Conservation (phyloP, 2,113 vertebrate genomes). For the Todiramphus saurophagus region DNA sequence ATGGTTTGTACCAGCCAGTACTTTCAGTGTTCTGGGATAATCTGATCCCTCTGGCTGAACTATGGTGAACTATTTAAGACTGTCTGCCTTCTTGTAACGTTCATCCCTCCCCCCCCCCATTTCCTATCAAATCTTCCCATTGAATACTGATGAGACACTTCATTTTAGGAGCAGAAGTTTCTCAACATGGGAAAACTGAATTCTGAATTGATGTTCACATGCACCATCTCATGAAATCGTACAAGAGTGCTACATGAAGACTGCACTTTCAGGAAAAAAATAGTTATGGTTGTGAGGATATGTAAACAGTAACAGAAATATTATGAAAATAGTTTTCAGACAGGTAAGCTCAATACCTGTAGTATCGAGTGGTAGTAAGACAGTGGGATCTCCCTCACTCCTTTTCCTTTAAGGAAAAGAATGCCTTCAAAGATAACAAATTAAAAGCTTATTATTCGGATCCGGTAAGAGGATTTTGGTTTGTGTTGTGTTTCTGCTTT, state of each 20-base stretch:
- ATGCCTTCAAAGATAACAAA: background rate
- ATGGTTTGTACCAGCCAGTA: background rate
- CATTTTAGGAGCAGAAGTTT: background rate
- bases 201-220: background rate
- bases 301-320: background rate
- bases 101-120: background rate
- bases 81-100: background rate
- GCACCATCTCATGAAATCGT: background rate
- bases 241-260: background rate
- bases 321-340: background rate
- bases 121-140: background rate
- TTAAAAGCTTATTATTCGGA: background rate
- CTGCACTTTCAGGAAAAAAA: background rate
- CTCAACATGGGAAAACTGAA: background rate
- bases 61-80: background rate
- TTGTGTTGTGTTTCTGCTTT: background rate
- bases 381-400: background rate
- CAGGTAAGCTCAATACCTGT: background rate
- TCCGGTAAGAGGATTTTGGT: background rate
- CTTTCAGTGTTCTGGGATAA: background rate
- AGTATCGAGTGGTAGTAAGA: background rate
- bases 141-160: background rate
- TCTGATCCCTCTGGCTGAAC: background rate
- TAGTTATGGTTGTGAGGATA: background rate
- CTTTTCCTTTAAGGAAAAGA: background rate